These are phyloP conservation scores for Apodemus agrarius DNA, from an alignment of 2,797 vertebrate genomes.

Conservation along the genomic window DNA sequence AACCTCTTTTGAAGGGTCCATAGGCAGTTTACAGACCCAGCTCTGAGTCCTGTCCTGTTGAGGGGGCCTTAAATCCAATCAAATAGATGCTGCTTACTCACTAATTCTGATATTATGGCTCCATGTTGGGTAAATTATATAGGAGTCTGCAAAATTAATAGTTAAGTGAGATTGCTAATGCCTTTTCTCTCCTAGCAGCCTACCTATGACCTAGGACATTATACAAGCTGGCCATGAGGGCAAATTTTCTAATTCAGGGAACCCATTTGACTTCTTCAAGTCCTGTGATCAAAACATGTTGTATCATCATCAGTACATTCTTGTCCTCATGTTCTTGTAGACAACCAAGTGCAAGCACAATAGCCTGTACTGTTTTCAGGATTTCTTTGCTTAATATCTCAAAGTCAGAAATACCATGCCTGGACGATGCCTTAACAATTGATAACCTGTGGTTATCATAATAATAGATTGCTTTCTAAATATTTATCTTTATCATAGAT, in stretches of 20 bases:
- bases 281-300: background rate
- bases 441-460: background rate
- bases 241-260: background rate
- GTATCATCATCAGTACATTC: background rate
- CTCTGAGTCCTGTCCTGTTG: background rate
- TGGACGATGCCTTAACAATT: background rate
- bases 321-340: background rate
- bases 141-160: background rate
- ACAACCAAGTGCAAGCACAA: background rate
- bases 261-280: background rate
- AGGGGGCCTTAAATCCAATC: background rate
- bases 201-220: background rate
- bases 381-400: background rate
- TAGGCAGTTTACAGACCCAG: background rate
- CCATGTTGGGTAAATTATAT: background rate
- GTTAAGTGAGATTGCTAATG: background rate
- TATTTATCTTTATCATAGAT: background rate
- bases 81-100: background rate
- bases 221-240: background rate
- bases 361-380: background rate
- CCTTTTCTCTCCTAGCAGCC: background rate
- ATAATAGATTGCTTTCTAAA: background rate
- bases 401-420: background rate
- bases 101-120: background rate
- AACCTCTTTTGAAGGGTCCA: background rate